Percentiles rank a stretch among this genome's conserved stretches.
Conservation (phyloP, 2,888 invertebrate species). For the Argynnis bischoffii region DNA sequence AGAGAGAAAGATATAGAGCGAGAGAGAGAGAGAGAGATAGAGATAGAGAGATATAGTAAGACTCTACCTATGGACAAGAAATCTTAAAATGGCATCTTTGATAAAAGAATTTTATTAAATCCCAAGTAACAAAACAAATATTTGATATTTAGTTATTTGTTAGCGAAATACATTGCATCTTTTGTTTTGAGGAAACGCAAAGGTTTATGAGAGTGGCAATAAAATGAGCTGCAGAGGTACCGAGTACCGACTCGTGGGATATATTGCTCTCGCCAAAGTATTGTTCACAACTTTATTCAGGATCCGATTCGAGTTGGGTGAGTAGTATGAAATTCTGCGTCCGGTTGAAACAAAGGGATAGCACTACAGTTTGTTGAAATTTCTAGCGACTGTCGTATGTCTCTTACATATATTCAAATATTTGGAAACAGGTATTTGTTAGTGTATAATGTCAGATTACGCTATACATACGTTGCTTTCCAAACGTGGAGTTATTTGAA, state of each 20-base stretch:
- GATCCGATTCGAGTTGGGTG: slow-evolving; percentile 4
- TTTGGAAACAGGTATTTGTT: slow-evolving; percentile 4
- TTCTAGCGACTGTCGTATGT: neutral
- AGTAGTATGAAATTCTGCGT: neutral
- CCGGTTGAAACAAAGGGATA: slow-evolving; percentile 1
- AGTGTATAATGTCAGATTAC: neutral
- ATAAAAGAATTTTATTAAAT: too few relatives aligned
- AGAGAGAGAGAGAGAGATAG: too few relatives aligned
- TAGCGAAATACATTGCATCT: neutral
- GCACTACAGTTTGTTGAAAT: slow-evolving; percentile 8
- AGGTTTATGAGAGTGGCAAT: slow-evolving; percentile 18
- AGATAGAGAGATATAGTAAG: too few relatives aligned
- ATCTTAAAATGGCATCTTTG: too few relatives aligned
- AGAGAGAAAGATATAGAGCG: too few relatives aligned
- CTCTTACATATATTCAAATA: neutral
- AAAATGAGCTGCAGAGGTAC: slow-evolving; percentile 1
- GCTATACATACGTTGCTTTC: too few relatives aligned
- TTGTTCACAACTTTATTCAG: slow-evolving; percentile 14
- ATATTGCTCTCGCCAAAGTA: neutral
- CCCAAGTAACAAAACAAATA: too few relatives aligned
- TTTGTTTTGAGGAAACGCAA: slow-evolving; percentile 6
- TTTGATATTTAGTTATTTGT: too few relatives aligned
- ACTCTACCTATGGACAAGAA: too few relatives aligned
- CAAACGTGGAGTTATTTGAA: too few relatives aligned
- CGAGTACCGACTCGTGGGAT: neutral